phyloP scores from a whole-genome alignment of 2,113 vertebrate genomes.

The Silurus asotus region DNA sequence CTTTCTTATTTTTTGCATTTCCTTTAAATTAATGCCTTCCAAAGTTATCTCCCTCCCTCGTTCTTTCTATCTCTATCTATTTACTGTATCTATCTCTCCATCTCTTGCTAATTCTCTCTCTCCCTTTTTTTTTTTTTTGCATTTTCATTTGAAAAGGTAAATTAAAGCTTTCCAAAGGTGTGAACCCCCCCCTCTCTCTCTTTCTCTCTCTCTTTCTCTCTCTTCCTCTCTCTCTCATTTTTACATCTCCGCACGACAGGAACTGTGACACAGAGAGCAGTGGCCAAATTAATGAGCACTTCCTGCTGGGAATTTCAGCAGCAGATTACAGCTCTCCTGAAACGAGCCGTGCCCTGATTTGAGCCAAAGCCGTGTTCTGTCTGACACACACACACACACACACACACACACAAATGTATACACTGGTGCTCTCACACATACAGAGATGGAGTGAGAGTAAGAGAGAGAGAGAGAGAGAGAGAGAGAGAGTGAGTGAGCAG shows the following conservation, averaged over 20 bases:
- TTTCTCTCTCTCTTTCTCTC: background rate
- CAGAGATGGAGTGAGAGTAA: background rate
- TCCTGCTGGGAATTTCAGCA: constrained; percentile 50
- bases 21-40: no score
- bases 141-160: constrained; percentile 57
- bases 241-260: constrained; percentile 51
- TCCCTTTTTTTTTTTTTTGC: no score
- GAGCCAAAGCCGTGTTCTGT: constrained; percentile 29
- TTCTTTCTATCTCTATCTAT: no score
- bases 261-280: constrained; percentile 53
- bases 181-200: constrained; percentile 15
- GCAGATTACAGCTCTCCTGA: constrained; percentile 53
- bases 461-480: constrained; percentile 1
- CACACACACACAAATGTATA: background rate
- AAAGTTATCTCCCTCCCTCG: no score
- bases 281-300: constrained; percentile 57
- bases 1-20: no score
- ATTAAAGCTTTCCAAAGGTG: constrained; percentile 50
- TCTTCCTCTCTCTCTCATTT: background rate
- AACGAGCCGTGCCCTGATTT: constrained; percentile 50
- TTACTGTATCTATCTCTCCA: no score
- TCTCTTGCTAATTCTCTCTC: background rate
- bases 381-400: background rate
- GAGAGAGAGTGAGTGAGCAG: background rate
- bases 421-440: background rate